Base-by-base conservation (phyloP, 2,113 vertebrate species). In the Chunga burmeisteri region DNA sequence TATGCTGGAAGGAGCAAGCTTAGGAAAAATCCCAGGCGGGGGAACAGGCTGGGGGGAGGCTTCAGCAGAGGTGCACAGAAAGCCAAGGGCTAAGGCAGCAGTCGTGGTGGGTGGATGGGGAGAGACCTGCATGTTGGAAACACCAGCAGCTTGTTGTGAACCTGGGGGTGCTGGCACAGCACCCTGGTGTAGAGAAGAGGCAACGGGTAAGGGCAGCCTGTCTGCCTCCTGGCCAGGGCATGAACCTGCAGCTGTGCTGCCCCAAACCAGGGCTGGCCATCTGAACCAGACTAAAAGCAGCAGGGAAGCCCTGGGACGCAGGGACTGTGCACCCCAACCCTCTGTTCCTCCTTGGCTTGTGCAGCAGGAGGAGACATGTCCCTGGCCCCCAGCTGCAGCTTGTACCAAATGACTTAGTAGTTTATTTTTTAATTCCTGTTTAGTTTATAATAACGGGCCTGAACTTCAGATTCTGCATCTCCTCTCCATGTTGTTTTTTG, bases 341-440 rank as follows among this genome's bases (percentile, higher is more conserved):
- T 81, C 32, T 42, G 55, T 46, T 84, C 19, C 46, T 50, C 46
- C 40, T 81, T 0, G 1, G 53, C 50, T 66, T 2, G 2, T 7
- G 42, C n/a, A 16, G 32, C 0, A 0, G 13, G 21, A 83, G 46
- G 53, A 55, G 42, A 59, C 0, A 0, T 2, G 16, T 81, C 55
- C 74, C 68, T 0, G 0, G 46, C 16, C 55, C 49, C 36, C 77
- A 94, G 96, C 88, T 94, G 90, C 55, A 78, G 68, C 59, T 66
- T 71, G 85, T 86, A 83, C 59, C 6, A 19, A 83, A 44, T 58
- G n/a, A 67, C 59, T 94, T 15, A 1, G 34, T 68, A 66, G 96
- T 93, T 97, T 96, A 90, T 94, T 94, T 97, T 96, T 86, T 0
- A 86, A 93, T 93, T 90, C 88, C 86, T 65, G 81, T 78, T 74